Evolutionary conservation across 2,888 invertebrate species (phyloP).

Genomic region (Calameuta idolon): DNA sequence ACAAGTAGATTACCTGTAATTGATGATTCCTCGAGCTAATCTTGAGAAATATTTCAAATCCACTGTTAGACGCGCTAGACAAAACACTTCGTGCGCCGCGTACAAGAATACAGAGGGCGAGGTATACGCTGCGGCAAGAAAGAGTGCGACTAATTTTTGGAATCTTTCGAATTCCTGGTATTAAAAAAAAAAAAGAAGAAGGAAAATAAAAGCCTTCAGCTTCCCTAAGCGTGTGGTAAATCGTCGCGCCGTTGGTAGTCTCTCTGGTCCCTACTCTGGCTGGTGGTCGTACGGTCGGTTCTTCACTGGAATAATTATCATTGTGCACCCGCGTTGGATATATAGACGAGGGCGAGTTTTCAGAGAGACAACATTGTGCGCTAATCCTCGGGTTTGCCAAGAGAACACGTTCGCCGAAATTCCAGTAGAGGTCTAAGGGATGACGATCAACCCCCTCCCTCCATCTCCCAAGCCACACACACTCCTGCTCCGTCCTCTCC

Average conservation of each 20-base stretch:
- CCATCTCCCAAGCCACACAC: too few species aligned
- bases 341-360: constrained; percentile 1
- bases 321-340: neutral
- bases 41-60: neutral
- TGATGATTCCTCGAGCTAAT: neutral
- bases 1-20: neutral
- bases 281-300: neutral
- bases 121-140: neutral
- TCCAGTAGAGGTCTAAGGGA: constrained; percentile 19
- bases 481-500: neutral
- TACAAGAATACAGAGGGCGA: neutral
- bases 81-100: neutral
- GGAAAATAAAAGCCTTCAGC: neutral
- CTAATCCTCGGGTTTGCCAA: constrained; percentile 35
- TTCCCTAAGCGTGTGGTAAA: constrained; percentile 7
- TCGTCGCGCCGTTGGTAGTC: constrained; percentile 1
- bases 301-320: constrained; percentile 7
- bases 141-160: neutral
- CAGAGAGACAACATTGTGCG: constrained; percentile 8
- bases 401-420: constrained; percentile 38
- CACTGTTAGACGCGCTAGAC: neutral
- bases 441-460: neutral
- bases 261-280: neutral
- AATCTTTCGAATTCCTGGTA: neutral
- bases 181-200: neutral